These are phyloP conservation scores for Marasmarcha lunaedactyla DNA, from an alignment of 2,888 invertebrate genomes.

Conservation along the genomic window DNA sequence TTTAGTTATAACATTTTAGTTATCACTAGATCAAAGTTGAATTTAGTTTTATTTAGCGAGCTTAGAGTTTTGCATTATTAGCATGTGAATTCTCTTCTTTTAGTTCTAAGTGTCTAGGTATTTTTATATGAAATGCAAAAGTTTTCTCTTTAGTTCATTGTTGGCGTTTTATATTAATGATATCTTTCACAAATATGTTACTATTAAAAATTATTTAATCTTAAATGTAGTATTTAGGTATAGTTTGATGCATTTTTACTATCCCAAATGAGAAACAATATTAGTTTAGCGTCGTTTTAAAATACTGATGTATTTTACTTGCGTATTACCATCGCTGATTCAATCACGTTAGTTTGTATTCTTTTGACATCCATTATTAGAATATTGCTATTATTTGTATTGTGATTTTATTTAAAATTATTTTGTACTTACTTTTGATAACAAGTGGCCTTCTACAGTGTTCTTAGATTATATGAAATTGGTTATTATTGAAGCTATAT, in stretches of 20 bases:
- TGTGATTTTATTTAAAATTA: no score
- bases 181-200: background rate
- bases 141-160: background rate
- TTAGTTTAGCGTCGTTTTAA: no score
- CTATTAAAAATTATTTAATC: background rate
- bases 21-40: slow-evolving; percentile 10
- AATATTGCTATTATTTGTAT: no score
- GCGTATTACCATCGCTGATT: no score
- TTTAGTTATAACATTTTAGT: slow-evolving; percentile 3
- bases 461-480: slow-evolving; percentile 2
- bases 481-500: background rate
- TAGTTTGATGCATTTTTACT: no score
- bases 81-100: background rate
- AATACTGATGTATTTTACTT: no score
- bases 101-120: background rate
- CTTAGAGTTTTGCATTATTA: slow-evolving; percentile 5
- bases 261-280: no score
- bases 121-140: slow-evolving; percentile 1
- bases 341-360: no score
- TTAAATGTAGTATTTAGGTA: background rate
- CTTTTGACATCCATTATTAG: no score
- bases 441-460: slow-evolving; percentile 5
- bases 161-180: background rate
- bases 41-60: slow-evolving; percentile 8
- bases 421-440: no score